phyloP scores from a whole-genome alignment of 2,888 invertebrate species.

The Anthophora plumipes region DNA sequence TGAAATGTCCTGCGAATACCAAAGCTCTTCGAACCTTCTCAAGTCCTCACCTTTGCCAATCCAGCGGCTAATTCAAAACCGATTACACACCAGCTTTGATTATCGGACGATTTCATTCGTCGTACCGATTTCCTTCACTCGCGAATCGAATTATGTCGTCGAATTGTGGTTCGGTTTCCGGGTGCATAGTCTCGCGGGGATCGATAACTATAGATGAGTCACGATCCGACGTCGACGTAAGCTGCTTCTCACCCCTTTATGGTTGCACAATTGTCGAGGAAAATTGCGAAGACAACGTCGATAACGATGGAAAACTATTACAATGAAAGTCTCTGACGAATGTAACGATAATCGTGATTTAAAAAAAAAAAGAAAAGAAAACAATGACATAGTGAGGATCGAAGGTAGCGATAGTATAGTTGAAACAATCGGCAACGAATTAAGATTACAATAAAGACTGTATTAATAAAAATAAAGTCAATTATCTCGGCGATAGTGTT shows the following conservation, averaged over 20 bases:
- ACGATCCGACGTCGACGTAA: conserved; percentile 34
- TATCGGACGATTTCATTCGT: conserved; percentile 6
- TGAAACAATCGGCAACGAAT: not conserved
- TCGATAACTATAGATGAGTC: conserved; percentile 44
- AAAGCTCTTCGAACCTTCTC: not conserved
- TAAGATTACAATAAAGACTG: not conserved
- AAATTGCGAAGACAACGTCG: not conserved
- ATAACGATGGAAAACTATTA: not conserved
- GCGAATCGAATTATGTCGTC: conserved; percentile 7
- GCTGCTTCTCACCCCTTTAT: conserved; percentile 7
- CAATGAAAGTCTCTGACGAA: not conserved
- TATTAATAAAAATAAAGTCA: not conserved
- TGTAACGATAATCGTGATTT: no score
- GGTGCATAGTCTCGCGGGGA: conserved; percentile 24
- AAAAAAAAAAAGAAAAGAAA: no score
- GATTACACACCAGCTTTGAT: conserved; percentile 16
- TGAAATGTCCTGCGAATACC: not conserved
- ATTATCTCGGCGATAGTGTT: not conserved
- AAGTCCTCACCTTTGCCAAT: conserved; percentile 6
- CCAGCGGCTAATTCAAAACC: not conserved
- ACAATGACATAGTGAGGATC: not conserved
- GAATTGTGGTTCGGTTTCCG: conserved; percentile 40
- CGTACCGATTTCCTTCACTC: conserved; percentile 7
- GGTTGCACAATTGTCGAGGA: conserved; percentile 21
- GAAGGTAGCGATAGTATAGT: not conserved